phyloP scores from a whole-genome alignment of 2,797 vertebrate genomes.

The Pachyuromys duprasi region DNA sequence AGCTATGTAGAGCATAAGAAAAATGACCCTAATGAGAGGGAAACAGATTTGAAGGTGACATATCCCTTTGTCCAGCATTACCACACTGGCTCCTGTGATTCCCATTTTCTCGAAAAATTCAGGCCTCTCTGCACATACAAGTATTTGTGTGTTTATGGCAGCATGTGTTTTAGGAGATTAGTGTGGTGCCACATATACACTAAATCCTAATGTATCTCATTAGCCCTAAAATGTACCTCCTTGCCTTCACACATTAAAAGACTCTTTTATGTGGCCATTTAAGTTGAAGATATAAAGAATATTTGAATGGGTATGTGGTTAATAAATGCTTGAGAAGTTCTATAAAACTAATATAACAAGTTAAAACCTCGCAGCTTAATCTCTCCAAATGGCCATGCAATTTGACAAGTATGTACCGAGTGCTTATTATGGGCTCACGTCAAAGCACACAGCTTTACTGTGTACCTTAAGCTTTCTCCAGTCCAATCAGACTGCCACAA shows the following conservation, averaged over 20 bases:
- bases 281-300: constrained; percentile 76
- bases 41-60: constrained; percentile 81
- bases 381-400: constrained; percentile 50
- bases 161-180: constrained; percentile 83
- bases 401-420: constrained; percentile 56
- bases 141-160: constrained; percentile 21
- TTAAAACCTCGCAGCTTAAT: constrained; percentile 57
- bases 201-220: constrained; percentile 86
- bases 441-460: constrained; percentile 34
- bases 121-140: not conserved
- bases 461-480: constrained; percentile 21
- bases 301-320: constrained; percentile 63
- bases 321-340: constrained; percentile 76
- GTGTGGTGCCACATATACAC: constrained; percentile 74
- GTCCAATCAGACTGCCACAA: constrained; percentile 13
- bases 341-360: constrained; percentile 66
- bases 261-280: constrained; percentile 70
- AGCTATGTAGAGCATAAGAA: constrained; percentile 73
- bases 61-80: constrained; percentile 77
- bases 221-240: constrained; percentile 84
- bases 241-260: constrained; percentile 71
- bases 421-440: constrained; percentile 53
- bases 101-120: constrained; percentile 81
- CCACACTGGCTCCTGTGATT: constrained; percentile 76
- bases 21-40: constrained; percentile 78